Conservation (phyloP, 2,113 vertebrate species). For the Suncus etruscus region DNA sequence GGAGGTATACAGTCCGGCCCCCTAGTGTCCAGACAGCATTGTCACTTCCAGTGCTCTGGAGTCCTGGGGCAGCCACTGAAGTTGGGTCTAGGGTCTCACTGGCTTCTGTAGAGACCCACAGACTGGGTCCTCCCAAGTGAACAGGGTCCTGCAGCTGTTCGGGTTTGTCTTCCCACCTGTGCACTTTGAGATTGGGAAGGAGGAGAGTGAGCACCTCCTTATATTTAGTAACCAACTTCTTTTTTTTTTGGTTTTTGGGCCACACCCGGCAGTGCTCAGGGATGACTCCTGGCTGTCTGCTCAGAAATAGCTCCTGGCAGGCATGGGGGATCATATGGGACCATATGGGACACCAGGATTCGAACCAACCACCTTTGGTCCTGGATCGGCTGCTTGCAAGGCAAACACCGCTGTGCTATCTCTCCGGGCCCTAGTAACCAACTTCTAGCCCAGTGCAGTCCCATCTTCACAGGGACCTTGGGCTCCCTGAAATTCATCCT, state of each 20-base stretch:
- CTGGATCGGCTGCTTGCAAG: too few relatives aligned
- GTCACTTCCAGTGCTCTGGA: neutral
- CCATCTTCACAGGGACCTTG: neutral
- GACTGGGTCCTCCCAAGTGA: neutral
- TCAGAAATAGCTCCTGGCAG: too few relatives aligned
- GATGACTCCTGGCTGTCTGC: too few relatives aligned
- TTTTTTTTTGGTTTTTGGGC: too few relatives aligned
- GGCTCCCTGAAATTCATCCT: slow-evolving; percentile 12
- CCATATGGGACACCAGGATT: too few relatives aligned
- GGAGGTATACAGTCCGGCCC: neutral
- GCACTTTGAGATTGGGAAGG: neutral
- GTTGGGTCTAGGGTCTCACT: neutral
- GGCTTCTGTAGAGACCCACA: neutral
- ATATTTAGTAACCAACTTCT: neutral
- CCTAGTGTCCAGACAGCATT: neutral
- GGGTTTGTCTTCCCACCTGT: neutral
- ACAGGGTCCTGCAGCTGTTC: neutral
- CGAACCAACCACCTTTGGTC: too few relatives aligned
- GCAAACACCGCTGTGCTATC: too few relatives aligned
- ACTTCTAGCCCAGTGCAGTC: neutral
- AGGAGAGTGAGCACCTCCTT: neutral
- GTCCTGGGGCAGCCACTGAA: rapidly evolving
- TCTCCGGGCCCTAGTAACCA: too few relatives aligned
- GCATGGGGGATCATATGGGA: too few relatives aligned
- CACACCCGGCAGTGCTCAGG: too few relatives aligned